Base-by-base conservation (phyloP, 2,797 vertebrate genomes). In the Silurus lanzhouensis region DNA sequence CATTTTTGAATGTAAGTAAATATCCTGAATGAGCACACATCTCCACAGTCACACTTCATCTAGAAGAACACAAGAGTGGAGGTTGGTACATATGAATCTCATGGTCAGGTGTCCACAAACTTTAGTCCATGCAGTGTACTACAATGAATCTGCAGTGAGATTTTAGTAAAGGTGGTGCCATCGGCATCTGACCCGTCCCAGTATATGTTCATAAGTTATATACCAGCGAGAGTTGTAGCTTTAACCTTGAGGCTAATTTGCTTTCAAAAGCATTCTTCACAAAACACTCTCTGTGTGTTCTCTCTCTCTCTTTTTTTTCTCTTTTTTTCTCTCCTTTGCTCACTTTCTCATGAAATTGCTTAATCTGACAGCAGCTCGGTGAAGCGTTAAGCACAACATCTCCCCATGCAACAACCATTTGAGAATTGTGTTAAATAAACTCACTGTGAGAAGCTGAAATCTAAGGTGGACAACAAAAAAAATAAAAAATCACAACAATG, bases 281-380 rank as follows among this genome's bases (percentile, higher is more conserved):
- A 58, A 57, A 12, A 15, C 38, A 61, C 60, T 61, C 20, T 61
- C 60, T 20, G 17, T 52, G 63, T 15, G 27, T 84, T 63, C 27
- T 61, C 14, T 6, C 20, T 83, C 15, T 81, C 67, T 55, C 52
- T 78, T 66, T 81, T 46, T 55, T 81, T 46, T 55, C 31, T 79
- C 71, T 46, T 15, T 61, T 20, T 75, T 31, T 46, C 79, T 81
- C 67, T 77, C 25, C 20, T 60, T 79, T 81, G n/a, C 57, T 80
- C 84, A 81, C 83, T 87, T 87, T 92, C 91, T 92, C 92, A 93
- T 86, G 89, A 91, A 80, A 91, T 91, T 68, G 19, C 85, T 86
- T 83, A 60, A 90, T 87, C 87, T 79, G 83, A 90, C 77, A 85
- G 66, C 72, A 83, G 84, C 46, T 83, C 89, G 89, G 85, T 81